Evolutionary conservation across 2,797 vertebrate species (phyloP), one percentile per base, ranked within the genome.

Genomic region (Parauchenoglanis punctatus): DNA sequence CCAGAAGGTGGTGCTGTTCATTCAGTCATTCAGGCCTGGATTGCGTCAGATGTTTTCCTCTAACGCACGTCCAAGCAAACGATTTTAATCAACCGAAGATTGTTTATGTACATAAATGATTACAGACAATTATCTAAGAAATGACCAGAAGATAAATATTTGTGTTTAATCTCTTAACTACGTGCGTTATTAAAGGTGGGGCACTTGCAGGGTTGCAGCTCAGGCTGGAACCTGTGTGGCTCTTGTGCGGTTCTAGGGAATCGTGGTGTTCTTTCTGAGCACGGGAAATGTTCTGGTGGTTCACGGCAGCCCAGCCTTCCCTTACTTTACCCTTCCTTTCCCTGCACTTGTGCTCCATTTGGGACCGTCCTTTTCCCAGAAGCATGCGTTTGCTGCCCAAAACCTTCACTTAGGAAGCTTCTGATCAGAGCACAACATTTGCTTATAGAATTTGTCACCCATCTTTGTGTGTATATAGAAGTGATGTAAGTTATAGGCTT

Each of bases 1-100:
- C 84, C 89, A 89, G 44, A 44, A 89, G 89, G 56, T 88, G 89
- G 89, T 78, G 63, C 35, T 90, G 76, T 7, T 67, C n/a, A 1
- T 44, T 61, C 12, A 18, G 61, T 61, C 4, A 8, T 44, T 61
- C 58, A 44, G 12, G 35, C 78, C 35, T 25, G 20, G 25, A n/a
- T 46, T 6, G 7, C 0, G 18, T 83, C 58, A 28, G 67, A 63
- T 4, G 4, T 28, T 63, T 46, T 28, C 10, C 61, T 20, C 35
- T 25, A 15, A 65, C 4, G 0, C 2, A 15, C 40, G 13, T 44
- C 31, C 28, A 25, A 40, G 10, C 28, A 25, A 25, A 25, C 11
- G 31, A 40, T 59, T 80, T 58, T 13, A 7, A 40, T 81, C 56
- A 40, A 31, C 54, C 13, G 18, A 35, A 23, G 18, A 0, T 77